Conservation (phyloP, 2,797 vertebrate genomes). For the Lindbergichthys nudifrons region DNA sequence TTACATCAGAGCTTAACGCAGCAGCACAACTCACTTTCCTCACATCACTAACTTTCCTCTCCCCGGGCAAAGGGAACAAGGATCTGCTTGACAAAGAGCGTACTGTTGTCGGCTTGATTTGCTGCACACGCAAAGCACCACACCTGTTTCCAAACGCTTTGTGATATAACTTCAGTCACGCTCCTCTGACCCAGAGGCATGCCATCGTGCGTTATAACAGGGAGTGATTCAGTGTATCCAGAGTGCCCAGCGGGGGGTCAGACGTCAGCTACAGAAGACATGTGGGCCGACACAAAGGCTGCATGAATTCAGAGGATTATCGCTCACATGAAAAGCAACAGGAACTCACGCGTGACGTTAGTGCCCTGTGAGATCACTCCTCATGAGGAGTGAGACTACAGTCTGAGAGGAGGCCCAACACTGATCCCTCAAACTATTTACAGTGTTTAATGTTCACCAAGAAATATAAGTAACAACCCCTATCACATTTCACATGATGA, state of each 20-base stretch:
- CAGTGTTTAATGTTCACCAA: neutral
- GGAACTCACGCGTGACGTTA: slow-evolving; percentile 45
- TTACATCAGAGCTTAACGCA: no score
- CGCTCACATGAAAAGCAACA: slow-evolving; percentile 53
- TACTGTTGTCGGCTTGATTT: no score
- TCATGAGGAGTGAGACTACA: slow-evolving; percentile 2
- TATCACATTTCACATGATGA: neutral
- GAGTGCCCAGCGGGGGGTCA: slow-evolving; percentile 23
- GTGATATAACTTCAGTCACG: no score
- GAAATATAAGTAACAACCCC: no score
- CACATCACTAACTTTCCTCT: no score
- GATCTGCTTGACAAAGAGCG: no score
- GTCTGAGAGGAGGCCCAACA: neutral
- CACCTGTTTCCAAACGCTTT: no score
- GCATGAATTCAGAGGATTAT: slow-evolving; percentile 54
- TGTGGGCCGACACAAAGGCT: slow-evolving; percentile 40
- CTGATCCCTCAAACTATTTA: slow-evolving; percentile 1
- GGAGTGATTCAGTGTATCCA: slow-evolving; percentile 5
- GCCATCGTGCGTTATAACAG: slow-evolving; percentile 5
- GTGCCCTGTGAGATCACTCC: slow-evolving; percentile 16
- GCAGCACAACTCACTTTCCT: no score
- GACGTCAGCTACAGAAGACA: slow-evolving; percentile 38
- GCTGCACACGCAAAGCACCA: no score
- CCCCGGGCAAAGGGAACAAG: no score
- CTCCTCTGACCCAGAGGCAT: no score